Evolutionary conservation across 2,797 vertebrate species (phyloP).

Genomic region (Hirundo rustica): DNA sequence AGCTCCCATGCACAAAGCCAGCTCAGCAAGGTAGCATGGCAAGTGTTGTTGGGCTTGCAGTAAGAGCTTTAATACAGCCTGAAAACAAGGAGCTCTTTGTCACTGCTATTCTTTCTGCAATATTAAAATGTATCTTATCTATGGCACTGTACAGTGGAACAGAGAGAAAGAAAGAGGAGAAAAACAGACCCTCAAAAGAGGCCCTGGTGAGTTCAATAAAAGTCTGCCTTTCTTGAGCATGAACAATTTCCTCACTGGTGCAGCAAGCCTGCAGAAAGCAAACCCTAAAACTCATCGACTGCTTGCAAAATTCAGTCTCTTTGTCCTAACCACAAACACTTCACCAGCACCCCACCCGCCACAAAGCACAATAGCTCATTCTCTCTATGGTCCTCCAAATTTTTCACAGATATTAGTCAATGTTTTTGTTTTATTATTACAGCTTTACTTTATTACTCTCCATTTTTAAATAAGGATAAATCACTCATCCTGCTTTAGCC

Average conservation of each 20-base stretch:
- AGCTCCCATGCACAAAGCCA: not conserved
- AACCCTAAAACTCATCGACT: not conserved
- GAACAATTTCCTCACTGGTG: not conserved
- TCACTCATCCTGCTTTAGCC: constrained; percentile 8
- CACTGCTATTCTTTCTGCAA: not conserved
- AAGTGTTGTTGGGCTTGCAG: not conserved
- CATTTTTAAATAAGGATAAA: constrained; percentile 46
- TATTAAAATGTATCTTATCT: not conserved
- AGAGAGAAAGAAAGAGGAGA: not conserved
- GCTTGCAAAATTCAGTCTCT: constrained; percentile 51
- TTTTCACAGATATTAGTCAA: constrained; percentile 61
- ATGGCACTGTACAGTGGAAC: not conserved
- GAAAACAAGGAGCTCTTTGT: not conserved
- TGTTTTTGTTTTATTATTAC: constrained; percentile 14
- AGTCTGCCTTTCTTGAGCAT: not conserved
- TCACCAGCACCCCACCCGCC: constrained; percentile 49
- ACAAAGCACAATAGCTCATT: constrained; percentile 43
- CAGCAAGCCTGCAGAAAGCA: constrained; percentile 30
- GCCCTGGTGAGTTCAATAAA: not conserved
- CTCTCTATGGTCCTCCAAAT: constrained; percentile 3
- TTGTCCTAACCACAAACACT: constrained; percentile 57
- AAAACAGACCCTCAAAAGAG: not conserved
- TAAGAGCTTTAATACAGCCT: not conserved
- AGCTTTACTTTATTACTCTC: constrained; percentile 44
- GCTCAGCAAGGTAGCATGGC: not conserved